A percentile compares a stretch with the other conserved stretches of the same genome.
These are phyloP conservation scores for Cairina moschata DNA, from an alignment of 2,113 vertebrate genomes.

Conservation along the genomic window DNA sequence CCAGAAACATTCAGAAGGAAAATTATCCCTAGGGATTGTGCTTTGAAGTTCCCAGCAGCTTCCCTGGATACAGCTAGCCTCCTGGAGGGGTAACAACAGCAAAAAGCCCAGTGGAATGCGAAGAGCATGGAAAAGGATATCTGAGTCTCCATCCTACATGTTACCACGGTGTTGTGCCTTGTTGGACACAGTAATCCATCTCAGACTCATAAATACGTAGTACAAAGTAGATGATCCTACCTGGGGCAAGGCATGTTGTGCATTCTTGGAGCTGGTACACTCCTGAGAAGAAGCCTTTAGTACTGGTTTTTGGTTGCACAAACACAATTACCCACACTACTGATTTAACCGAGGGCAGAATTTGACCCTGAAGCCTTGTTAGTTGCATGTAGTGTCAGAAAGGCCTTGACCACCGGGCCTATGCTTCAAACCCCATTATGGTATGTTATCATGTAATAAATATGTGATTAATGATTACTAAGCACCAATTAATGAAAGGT, in stretches of 20 bases:
- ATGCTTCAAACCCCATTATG: neutral
- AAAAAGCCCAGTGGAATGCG: neutral
- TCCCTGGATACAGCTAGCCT: neutral
- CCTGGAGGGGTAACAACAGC: neutral
- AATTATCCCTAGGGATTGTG: neutral
- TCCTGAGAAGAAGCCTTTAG: neutral
- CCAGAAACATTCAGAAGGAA: neutral
- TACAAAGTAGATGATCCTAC: neutral
- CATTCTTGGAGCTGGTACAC: neutral
- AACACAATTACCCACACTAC: neutral
- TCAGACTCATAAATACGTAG: neutral
- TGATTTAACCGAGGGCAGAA: neutral
- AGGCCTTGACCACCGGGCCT: neutral
- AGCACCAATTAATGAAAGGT: neutral
- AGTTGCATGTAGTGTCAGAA: neutral
- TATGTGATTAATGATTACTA: neutral
- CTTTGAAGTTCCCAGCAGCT: neutral
- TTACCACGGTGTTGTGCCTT: neutral
- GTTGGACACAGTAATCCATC: neutral
- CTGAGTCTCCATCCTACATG: neutral
- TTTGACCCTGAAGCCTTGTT: neutral
- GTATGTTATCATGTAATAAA: neutral
- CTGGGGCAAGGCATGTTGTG: neutral
- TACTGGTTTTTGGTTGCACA: neutral
- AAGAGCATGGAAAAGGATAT: neutral